Evolutionary conservation across 2,888 invertebrate species (phyloP), one percentile per base, ranked within the genome.

Genomic region (Cephus spinipes): DNA sequence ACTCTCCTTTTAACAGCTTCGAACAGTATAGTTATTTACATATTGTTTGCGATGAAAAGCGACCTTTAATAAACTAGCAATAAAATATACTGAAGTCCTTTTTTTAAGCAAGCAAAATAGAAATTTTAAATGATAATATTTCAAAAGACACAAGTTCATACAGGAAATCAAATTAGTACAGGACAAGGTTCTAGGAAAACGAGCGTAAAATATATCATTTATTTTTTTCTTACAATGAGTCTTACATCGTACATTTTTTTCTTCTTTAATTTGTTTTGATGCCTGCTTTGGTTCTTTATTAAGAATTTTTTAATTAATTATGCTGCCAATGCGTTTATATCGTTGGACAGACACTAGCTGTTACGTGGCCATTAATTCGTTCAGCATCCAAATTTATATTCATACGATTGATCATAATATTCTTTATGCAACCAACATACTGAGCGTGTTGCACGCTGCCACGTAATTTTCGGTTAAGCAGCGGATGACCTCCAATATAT

Each of bases 401-500:
- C 77, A 93, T 94, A 76, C 78, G 81, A 90, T 94, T 94, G 74
- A 97, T 94, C 76, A 93, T 90, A 3, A 97, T 93, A 88, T 96
- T 95, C 76, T 93, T 94, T 73, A 98, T 95, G 89, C 97, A 97
- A 33, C 97, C 97, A 68, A 96, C 95, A 91, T 94, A 98, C 12
- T 95, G 95, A 35, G 94, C 93, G 23, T 93, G 92, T 0, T 96
- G 95, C 69, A 93, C 93, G 4, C 97, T 94, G 2, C 97, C 98
- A 40, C 94, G 92, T 0, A 93, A 88, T 81, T 87, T 89, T 74
- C 90, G 91, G 76, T 88, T 84, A 79, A 92, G 89, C 77, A 93
- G 92, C 2, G 95, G 95, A 91, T 98, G 96, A 0, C 98, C 98
- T 32, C 99, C 99, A 86, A 99, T 93, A 92, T 96, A 99, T 55